Evolutionary conservation across 2,888 invertebrate species (phyloP).

Genomic region (Drosophila tanythrix): DNA sequence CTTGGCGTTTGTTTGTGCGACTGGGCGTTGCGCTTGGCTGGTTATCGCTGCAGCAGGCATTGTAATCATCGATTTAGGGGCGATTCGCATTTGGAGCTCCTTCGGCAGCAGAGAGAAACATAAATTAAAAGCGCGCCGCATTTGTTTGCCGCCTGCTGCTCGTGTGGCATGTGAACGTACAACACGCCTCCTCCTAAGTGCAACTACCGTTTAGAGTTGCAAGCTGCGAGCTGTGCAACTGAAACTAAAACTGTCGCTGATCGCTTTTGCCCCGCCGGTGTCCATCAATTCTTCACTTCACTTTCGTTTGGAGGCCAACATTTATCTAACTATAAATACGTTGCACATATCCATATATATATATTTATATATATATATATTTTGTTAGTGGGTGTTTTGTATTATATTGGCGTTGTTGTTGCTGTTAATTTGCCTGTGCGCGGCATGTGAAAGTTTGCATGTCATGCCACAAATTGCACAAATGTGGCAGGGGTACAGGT

Average conservation of each 20-base stretch:
- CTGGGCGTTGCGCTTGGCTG: constrained; percentile 70
- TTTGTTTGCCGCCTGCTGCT: constrained; percentile 64
- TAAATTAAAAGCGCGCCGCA: constrained; percentile 66
- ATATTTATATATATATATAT: constrained; percentile 17
- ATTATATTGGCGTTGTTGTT: constrained; percentile 46
- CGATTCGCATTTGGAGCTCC: constrained; percentile 25
- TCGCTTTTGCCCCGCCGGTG: constrained; percentile 47
- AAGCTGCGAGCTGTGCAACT: background rate
- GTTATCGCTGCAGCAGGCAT: constrained; percentile 51
- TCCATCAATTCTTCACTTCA: constrained; percentile 83
- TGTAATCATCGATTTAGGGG: constrained; percentile 40
- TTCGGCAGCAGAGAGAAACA: constrained; percentile 53
- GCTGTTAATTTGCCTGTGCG: constrained; percentile 64
- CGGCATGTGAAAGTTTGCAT: constrained; percentile 76
- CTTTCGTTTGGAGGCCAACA: constrained; percentile 70
- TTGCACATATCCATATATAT: constrained; percentile 2
- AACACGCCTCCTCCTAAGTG: constrained; percentile 47
- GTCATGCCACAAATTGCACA: constrained; percentile 77
- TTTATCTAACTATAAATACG: constrained; percentile 21
- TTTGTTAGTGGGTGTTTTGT: constrained; percentile 70
- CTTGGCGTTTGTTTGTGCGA: constrained; percentile 13
- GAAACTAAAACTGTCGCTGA: constrained; percentile 14
- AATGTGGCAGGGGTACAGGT: constrained; percentile 57
- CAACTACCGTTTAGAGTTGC: constrained; percentile 6
- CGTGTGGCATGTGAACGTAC: constrained; percentile 68